These are phyloP conservation scores for Heliconius ethilla DNA, from an alignment of 2,888 invertebrate species.

Conservation along the genomic window DNA sequence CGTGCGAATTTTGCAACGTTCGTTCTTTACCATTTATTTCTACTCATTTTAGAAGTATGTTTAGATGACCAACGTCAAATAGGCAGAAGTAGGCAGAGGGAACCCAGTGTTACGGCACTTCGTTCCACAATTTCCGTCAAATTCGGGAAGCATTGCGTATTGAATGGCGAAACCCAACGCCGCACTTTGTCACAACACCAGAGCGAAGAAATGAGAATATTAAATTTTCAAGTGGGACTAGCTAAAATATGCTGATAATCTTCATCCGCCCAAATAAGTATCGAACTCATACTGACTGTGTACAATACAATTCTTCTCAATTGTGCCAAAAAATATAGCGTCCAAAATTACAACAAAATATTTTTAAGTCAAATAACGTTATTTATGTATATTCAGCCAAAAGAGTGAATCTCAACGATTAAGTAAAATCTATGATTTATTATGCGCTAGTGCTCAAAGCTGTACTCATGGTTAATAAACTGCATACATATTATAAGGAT, in stretches of 20 bases:
- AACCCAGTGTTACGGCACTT: no score
- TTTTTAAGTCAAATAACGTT: background rate
- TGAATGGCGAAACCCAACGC: no score
- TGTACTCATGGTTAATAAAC: slow-evolving; percentile 1
- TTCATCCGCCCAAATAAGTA: background rate
- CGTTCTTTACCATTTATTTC: background rate
- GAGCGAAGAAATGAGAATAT: no score
- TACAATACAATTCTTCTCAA: background rate
- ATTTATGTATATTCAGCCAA: background rate
- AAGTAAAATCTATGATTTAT: slow-evolving; percentile 11
- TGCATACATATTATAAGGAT: background rate
- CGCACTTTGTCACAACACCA: no score
- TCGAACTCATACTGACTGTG: background rate
- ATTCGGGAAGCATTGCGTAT: no score
- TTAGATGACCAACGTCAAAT: background rate
- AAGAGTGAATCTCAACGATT: slow-evolving; percentile 8
- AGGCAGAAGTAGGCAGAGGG: no score
- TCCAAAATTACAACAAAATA: background rate
- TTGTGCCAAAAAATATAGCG: background rate
- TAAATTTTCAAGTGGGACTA: no score
- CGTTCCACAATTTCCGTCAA: no score
- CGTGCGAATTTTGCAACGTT: background rate
- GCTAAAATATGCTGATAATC: no score
- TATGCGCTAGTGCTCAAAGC: slow-evolving; percentile 8
- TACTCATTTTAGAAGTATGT: background rate